A percentile compares a stretch with the other conserved stretches of the same genome.
These are phyloP conservation scores for Trichogramma evanescens DNA, from an alignment of 2,888 invertebrate species.

Conservation along the genomic window DNA sequence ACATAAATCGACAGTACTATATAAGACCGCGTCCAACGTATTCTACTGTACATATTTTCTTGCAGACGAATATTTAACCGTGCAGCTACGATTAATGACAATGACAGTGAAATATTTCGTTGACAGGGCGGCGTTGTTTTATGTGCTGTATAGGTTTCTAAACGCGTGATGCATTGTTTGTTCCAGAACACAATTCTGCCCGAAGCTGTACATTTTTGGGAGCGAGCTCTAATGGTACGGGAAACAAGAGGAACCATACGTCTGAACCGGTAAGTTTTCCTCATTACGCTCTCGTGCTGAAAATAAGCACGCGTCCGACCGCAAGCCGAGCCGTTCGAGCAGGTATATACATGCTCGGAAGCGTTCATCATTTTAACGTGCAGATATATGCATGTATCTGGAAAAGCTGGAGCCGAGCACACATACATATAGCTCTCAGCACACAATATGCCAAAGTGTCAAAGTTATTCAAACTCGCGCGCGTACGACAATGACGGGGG, in stretches of 20 bases:
- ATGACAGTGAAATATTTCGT: too few relatives aligned
- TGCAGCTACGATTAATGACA: too few relatives aligned
- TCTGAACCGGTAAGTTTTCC: constrained; percentile 67
- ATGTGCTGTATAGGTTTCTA: background rate
- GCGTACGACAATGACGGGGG: too few relatives aligned
- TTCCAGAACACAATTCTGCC: constrained; percentile 81
- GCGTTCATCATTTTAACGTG: background rate
- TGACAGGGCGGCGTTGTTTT: too few relatives aligned
- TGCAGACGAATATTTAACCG: too few relatives aligned
- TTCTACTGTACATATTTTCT: too few relatives aligned
- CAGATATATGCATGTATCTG: too few relatives aligned
- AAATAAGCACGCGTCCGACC: background rate
- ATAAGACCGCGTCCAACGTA: too few relatives aligned
- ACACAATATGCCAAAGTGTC: background rate
- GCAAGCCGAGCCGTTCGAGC: background rate
- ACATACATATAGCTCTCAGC: background rate
- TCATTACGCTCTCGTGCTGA: background rate
- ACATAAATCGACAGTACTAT: too few relatives aligned
- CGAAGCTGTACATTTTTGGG: constrained; percentile 90
- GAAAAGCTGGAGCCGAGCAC: too few relatives aligned
- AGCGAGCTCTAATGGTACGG: constrained; percentile 81
- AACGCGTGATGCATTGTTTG: constrained; percentile 19
- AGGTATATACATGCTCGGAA: background rate
- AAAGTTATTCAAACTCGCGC: background rate
- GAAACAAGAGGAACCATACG: constrained; percentile 79